Conservation (phyloP, 2,113 vertebrate species). For the Ginglymostoma cirratum region DNA sequence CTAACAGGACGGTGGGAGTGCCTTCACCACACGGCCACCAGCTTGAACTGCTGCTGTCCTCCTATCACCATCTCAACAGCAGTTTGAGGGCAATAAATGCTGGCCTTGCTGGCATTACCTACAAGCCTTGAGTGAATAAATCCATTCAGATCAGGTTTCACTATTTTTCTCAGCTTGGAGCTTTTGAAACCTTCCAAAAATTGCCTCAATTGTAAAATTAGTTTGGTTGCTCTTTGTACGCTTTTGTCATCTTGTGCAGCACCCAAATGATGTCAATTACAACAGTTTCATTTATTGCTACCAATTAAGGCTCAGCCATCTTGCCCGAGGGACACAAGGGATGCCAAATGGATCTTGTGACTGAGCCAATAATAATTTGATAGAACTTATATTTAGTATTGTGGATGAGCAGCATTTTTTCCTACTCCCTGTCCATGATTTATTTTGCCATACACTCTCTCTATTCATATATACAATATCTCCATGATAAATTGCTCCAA, state of each 20-base stretch:
- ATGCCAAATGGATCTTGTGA: neutral
- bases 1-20: neutral
- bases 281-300: neutral
- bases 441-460: neutral
- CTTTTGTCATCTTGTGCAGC: neutral
- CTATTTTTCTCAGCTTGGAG: neutral
- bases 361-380: neutral
- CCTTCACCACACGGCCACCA: too few species aligned
- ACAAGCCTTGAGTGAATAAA: neutral
- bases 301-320: neutral
- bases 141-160: neutral
- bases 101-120: neutral
- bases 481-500: neutral
- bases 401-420: neutral
- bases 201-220: neutral
- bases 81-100: neutral
- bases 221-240: neutral
- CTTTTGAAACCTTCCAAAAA: neutral
- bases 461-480: too few species aligned
- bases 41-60: neutral
- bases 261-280: neutral
- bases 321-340: neutral
- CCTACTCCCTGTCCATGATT: neutral
- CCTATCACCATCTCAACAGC: neutral
- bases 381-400: neutral